phyloP scores from a whole-genome alignment of 2,888 invertebrate species.

The Scaptomyza parva region DNA sequence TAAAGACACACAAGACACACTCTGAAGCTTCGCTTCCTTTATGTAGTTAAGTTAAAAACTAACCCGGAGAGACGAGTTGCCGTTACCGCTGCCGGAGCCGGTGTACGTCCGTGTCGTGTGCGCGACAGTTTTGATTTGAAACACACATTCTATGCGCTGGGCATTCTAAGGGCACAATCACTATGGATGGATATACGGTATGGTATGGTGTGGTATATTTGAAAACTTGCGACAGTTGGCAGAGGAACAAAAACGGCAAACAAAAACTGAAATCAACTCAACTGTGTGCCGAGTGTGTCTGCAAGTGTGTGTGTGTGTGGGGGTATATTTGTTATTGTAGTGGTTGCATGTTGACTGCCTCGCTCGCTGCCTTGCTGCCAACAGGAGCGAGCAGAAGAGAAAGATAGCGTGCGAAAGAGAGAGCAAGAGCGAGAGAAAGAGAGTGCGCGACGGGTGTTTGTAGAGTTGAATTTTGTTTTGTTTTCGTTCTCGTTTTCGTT shows the following conservation, averaged over 20 bases:
- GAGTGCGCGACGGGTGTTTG: constrained; percentile 49
- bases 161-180: constrained; percentile 49
- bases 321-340: constrained; percentile 64
- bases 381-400: constrained; percentile 27
- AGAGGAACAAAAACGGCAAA: constrained; percentile 72
- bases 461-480: constrained; percentile 60
- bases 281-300: constrained; percentile 17
- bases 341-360: constrained; percentile 62
- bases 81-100: constrained; percentile 62
- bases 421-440: constrained; percentile 11
- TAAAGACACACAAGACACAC: constrained; percentile 40
- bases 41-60: constrained; percentile 20
- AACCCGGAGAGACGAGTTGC: constrained; percentile 32
- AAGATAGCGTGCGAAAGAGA: not conserved
- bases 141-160: constrained; percentile 43
- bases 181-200: too few relatives aligned
- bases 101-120: constrained; percentile 78
- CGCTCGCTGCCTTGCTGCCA: constrained; percentile 18
- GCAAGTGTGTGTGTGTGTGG: constrained; percentile 37
- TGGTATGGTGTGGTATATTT: too few relatives aligned
- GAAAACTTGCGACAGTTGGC: constrained; percentile 79
- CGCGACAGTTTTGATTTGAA: constrained; percentile 80
- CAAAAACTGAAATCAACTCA: constrained; percentile 57
- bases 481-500: not conserved
- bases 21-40: constrained; percentile 24